Conservation (phyloP, 2,888 invertebrate species). For the Graphium colonna region DNA sequence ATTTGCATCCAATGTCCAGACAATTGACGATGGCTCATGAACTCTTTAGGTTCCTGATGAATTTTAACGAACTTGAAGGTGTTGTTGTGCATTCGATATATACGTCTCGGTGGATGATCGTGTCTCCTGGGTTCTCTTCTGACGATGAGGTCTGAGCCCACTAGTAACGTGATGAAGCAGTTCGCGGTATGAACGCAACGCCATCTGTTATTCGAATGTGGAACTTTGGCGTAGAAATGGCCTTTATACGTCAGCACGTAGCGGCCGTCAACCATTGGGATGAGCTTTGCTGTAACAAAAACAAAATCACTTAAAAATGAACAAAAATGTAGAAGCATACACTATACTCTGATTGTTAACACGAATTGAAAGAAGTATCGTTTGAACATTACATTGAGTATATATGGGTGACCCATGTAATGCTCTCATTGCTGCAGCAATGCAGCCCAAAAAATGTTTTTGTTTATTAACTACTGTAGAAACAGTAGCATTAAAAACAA, state of each 20-base stretch:
- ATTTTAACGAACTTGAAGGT: conserved; percentile 28
- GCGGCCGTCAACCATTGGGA: conserved; percentile 45
- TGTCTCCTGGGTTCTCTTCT: conserved; percentile 43
- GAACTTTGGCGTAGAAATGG: conserved; percentile 49
- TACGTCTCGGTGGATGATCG: conserved; percentile 41
- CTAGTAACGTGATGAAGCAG: conserved; percentile 37
- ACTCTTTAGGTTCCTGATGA: not conserved
- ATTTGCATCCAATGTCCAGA: too few relatives aligned
- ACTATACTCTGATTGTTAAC: not conserved
- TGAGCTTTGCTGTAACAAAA: conserved; percentile 35
- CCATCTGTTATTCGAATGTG: conserved; percentile 42
- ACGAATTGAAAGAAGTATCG: not conserved
- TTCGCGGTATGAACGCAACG: conserved; percentile 44
- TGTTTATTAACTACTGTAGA: not conserved
- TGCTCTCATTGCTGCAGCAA: not conserved
- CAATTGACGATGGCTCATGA: too few relatives aligned
- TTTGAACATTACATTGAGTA: not conserved
- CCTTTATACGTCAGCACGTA: conserved; percentile 48
- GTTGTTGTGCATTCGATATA: conserved; percentile 36
- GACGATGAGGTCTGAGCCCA: conserved; percentile 41
- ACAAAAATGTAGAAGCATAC: not conserved
- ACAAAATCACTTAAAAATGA: not conserved
- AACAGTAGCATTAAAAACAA: too few relatives aligned
- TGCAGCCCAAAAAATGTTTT: not conserved
- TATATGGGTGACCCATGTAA: too few relatives aligned